phyloP scores from a whole-genome alignment of 1,140 invertebrate genomes.

The Papilio helenus region DNA sequence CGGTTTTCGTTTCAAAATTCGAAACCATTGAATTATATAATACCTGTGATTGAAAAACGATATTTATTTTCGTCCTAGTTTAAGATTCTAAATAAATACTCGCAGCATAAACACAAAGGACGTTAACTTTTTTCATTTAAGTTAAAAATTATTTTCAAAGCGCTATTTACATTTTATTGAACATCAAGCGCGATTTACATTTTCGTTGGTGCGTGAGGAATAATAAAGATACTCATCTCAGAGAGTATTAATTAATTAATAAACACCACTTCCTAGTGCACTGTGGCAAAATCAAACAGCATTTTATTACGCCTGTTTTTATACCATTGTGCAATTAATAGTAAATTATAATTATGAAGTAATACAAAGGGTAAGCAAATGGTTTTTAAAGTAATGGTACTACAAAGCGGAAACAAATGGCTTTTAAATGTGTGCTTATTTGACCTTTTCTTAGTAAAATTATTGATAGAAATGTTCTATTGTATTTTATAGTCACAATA shows the following conservation, averaged over 20 bases:
- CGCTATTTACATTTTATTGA: conserved; percentile 11
- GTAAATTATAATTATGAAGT: too few species aligned
- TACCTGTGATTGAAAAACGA: too few species aligned
- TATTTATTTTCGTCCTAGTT: background rate
- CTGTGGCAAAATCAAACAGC: background rate
- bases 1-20: background rate
- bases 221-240: background rate
- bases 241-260: background rate
- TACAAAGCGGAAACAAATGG: too few species aligned
- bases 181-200: background rate
- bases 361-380: too few species aligned
- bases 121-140: conserved; percentile 17
- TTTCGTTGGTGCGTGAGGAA: background rate
- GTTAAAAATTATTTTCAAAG: conserved; percentile 19
- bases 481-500: too few species aligned
- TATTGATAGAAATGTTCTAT: too few species aligned
- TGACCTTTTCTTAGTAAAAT: too few species aligned
- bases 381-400: too few species aligned
- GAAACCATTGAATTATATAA: background rate
- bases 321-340: too few species aligned
- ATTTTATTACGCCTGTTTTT: too few species aligned
- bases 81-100: background rate
- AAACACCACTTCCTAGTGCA: background rate
- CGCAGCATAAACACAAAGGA: background rate
- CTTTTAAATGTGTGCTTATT: too few species aligned